Percentiles rank a stretch among this genome's conserved stretches.
Conservation (phyloP, 2,888 invertebrate species). For the Danaus chrysippus region DNA sequence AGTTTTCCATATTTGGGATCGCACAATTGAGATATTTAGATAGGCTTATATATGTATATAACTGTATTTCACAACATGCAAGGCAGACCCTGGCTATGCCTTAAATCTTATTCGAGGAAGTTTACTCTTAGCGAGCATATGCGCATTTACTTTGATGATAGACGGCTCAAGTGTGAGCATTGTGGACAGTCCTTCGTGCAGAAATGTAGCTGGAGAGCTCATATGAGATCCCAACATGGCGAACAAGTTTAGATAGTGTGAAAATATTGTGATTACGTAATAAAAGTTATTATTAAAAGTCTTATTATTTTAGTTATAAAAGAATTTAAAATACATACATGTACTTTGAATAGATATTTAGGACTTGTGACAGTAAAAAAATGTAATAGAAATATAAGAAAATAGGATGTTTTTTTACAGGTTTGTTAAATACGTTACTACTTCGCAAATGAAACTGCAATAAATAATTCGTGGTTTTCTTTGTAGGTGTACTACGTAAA, state of each 20-base stretch:
- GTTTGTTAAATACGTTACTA: neutral
- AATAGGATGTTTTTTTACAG: neutral
- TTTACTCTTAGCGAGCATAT: slow-evolving; percentile 32
- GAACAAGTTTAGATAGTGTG: slow-evolving; percentile 18
- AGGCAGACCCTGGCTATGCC: no score
- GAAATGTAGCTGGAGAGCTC: slow-evolving; percentile 36
- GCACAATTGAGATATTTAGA: no score
- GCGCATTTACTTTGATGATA: slow-evolving; percentile 36
- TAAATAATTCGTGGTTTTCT: slow-evolving; percentile 35
- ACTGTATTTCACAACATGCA: no score
- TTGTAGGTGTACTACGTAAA: slow-evolving; percentile 36
- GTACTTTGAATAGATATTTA: no score
- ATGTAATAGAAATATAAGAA: no score
- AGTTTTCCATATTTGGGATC: no score
- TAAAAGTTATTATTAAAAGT: no score
- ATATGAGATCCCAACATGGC: slow-evolving; percentile 33
- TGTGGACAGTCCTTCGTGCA: slow-evolving; percentile 38
- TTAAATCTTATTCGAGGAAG: slow-evolving; percentile 45
- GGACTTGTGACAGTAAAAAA: no score
- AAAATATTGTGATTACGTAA: neutral
- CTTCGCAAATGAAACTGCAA: slow-evolving; percentile 11
- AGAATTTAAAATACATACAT: no score
- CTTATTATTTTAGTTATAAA: no score
- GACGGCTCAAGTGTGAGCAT: slow-evolving; percentile 33
- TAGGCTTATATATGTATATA: no score